Evolutionary conservation across 2,888 invertebrate species (phyloP).

Genomic region (Caenorhabditis sulstoni): DNA sequence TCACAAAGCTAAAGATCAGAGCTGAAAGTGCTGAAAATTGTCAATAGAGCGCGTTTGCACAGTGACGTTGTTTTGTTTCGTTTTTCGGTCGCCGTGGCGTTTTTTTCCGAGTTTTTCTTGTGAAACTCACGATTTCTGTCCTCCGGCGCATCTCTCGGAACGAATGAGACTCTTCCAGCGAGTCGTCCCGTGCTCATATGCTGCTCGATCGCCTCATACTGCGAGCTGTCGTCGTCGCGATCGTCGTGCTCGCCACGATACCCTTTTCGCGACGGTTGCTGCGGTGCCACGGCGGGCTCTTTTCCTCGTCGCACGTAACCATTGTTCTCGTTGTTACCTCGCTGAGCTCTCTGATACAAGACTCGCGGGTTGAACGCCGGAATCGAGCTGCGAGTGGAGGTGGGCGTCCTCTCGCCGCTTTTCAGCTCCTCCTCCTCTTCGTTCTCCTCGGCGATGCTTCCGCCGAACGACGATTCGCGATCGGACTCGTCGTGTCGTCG

Average conservation of each 20-base stretch:
- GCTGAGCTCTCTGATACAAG: conserved; percentile 14
- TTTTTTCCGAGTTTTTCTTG: too few relatives aligned
- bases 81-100: too few relatives aligned
- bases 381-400: conserved; percentile 19
- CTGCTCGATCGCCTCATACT: conserved; percentile 19
- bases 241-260: conserved; percentile 62
- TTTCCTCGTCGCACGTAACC: not conserved
- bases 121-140: not conserved
- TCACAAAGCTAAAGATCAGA: too few relatives aligned
- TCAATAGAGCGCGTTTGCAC: too few relatives aligned
- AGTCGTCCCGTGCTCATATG: conserved; percentile 38
- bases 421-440: conserved; percentile 54
- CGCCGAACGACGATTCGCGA: conserved; percentile 61
- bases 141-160: conserved; percentile 13
- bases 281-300: not conserved
- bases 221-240: conserved; percentile 34
- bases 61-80: too few relatives aligned
- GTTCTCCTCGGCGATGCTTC: conserved; percentile 61
- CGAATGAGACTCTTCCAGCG: conserved; percentile 50
- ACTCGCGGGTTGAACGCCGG: conserved; percentile 19
- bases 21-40: too few relatives aligned
- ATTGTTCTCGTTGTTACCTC: conserved; percentile 5
- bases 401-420: conserved; percentile 64
- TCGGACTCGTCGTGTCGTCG: conserved; percentile 46
- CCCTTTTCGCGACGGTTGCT: not conserved